Conservation (phyloP, 2,888 invertebrate species). For the Bombylius major region DNA sequence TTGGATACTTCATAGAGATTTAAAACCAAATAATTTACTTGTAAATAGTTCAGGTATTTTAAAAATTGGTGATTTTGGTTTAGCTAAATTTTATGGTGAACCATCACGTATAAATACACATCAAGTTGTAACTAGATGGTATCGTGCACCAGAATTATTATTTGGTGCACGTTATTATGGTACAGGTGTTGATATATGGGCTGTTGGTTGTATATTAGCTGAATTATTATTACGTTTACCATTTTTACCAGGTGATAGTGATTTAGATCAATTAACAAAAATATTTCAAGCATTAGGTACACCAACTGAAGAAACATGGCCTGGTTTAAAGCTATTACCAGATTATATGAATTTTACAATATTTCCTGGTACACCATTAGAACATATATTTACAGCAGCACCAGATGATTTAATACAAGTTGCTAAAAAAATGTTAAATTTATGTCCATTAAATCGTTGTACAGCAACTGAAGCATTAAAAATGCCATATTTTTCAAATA, state of each 20-base stretch:
- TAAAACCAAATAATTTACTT: slow-evolving; percentile 97
- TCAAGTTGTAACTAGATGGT: slow-evolving; percentile 94
- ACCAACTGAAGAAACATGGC: slow-evolving; percentile 87
- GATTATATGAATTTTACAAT: slow-evolving; percentile 90
- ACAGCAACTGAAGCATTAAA: slow-evolving; percentile 73
- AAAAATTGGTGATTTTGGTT: slow-evolving; percentile 98
- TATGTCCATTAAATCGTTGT: slow-evolving; percentile 73
- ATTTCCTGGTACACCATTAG: slow-evolving; percentile 69
- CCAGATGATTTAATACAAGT: slow-evolving; percentile 79
- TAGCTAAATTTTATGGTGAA: slow-evolving; percentile 95
- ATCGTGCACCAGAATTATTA: slow-evolving; percentile 83
- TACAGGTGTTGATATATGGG: slow-evolving; percentile 97
- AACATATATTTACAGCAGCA: slow-evolving; percentile 92
- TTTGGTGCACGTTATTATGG: slow-evolving; percentile 94
- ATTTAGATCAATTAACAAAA: slow-evolving; percentile 88
- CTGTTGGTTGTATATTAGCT: slow-evolving; percentile 94
- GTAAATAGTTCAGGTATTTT: slow-evolving; percentile 83
- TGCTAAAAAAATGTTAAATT: slow-evolving; percentile 58
- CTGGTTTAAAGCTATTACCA: slow-evolving; percentile 63
- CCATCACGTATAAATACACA: slow-evolving; percentile 93
- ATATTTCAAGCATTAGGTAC: slow-evolving; percentile 94
- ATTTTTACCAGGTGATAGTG: slow-evolving; percentile 92
- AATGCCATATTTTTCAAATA: slow-evolving; percentile 84
- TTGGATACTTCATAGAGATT: slow-evolving; percentile 95
- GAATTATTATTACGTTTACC: slow-evolving; percentile 85